A percentile compares a stretch with the other conserved stretches of the same genome.
phyloP scores from a whole-genome alignment of 2,113 vertebrate genomes.

The Piaya cayana region DNA sequence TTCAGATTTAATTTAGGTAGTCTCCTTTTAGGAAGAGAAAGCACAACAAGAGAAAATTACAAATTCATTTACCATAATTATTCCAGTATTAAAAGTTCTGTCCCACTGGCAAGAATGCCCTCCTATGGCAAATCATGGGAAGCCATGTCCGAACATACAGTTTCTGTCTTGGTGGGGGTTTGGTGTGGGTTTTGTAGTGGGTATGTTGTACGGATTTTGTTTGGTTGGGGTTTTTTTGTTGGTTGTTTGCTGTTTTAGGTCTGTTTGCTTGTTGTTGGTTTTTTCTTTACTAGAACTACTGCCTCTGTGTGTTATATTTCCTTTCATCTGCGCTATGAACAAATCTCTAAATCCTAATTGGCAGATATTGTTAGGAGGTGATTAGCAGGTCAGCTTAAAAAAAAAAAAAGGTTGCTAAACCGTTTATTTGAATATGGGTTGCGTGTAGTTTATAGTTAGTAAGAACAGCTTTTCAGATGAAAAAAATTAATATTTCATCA shows the following conservation, averaged over 20 bases:
- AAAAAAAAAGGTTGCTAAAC: background rate
- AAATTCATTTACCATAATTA: background rate
- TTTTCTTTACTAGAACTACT: background rate
- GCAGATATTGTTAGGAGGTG: background rate
- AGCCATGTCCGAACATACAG: background rate
- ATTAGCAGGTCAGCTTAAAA: background rate
- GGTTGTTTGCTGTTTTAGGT: no score
- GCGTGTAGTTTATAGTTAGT: background rate
- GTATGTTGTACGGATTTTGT: no score
- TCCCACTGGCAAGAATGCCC: background rate
- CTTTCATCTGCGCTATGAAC: background rate
- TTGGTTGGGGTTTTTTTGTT: no score
- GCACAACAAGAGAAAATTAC: background rate
- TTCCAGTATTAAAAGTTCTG: background rate
- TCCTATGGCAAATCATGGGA: background rate
- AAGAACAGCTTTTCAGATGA: background rate
- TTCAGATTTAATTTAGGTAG: rapidly evolving
- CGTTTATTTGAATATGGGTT: background rate
- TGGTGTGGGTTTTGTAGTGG: no score
- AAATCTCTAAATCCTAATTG: background rate
- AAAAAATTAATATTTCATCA: background rate
- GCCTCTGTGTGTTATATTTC: background rate
- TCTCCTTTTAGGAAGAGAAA: background rate
- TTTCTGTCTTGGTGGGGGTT: background rate
- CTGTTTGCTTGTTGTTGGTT: no score